phyloP scores from a whole-genome alignment of 2,797 vertebrate species.

The Poeciliopsis gracilis region DNA sequence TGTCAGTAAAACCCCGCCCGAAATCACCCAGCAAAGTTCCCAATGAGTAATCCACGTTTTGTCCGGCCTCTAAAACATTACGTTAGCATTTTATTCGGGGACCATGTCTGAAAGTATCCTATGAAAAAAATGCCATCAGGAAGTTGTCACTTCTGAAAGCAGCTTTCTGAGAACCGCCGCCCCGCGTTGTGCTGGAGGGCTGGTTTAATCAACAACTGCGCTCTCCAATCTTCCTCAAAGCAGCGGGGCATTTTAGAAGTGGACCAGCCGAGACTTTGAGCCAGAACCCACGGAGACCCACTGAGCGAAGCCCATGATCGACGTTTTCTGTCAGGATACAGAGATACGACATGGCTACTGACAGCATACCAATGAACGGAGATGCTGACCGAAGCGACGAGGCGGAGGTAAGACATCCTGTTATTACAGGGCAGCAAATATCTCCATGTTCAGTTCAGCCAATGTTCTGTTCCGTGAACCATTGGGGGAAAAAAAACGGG shows the following conservation, averaged over 20 bases:
- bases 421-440: background rate
- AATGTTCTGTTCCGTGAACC: background rate
- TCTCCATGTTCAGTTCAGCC: background rate
- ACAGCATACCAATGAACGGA: constrained; percentile 75
- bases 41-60: background rate
- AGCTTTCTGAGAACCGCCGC: background rate
- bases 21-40: background rate
- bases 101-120: background rate
- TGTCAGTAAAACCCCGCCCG: background rate
- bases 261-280: background rate
- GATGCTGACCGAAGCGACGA: constrained; percentile 49
- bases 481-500: background rate
- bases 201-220: background rate
- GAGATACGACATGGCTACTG: constrained; percentile 60
- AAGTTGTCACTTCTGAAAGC: background rate
- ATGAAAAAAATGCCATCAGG: rapidly evolving
- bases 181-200: constrained; percentile 25
- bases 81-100: background rate
- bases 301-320: background rate
- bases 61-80: background rate
- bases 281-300: background rate
- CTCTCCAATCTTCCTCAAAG: constrained; percentile 32
- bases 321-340: background rate
- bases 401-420: constrained; percentile 59
- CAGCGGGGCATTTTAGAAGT: background rate